Evolutionary conservation across 1,140 invertebrate species (phyloP), one percentile per base, ranked within the genome.

Genomic region (Cataglyphis hispanica): DNA sequence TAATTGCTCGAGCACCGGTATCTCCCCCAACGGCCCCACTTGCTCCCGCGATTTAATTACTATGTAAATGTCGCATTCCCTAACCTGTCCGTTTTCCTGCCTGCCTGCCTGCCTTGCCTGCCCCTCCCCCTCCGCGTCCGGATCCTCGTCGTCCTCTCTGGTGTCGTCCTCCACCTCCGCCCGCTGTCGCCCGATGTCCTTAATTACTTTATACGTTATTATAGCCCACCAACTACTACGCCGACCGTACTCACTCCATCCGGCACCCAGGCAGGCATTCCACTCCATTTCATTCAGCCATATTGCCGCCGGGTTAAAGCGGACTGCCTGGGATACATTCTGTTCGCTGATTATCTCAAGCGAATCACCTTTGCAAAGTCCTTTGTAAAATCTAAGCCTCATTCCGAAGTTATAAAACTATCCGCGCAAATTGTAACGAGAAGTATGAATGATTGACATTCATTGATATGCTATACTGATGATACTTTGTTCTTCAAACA

Each of bases 161-260:
- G 64, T 74, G 43, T 74, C 46, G 34, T 50, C 76, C 64, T 25
- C 50, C 66, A 76, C 63, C 77, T 25, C 72, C 67, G 63, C 86
- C 78, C 86, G 91, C 92, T 94, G 94, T 94, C 94, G 93, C 94
- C 94, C 93, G 93, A 95, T 95, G 94, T 95, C 94, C 94, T 95
- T 95, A 94, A 95, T 95, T 95, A 95, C 94, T 95, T 95, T 95
- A 94, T 94, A 95, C 94, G 94, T 95, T 95, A 95, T 94, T 94
- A 94, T 94, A 91, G 93, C 93, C 91, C 90, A 91, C 92, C 92
- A 93, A 93, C 93, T 93, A 93, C 92, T 90, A 74, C 78, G 91
- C 89, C 91, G 90, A 90, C 85, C 90, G 88, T 92, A 89, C 91
- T 92, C 90, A 93, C 91, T 94, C 91, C 91, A 91, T 92, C 90